Evolutionary conservation across 2,888 invertebrate species (phyloP).

Genomic region (Mantis religiosa): DNA sequence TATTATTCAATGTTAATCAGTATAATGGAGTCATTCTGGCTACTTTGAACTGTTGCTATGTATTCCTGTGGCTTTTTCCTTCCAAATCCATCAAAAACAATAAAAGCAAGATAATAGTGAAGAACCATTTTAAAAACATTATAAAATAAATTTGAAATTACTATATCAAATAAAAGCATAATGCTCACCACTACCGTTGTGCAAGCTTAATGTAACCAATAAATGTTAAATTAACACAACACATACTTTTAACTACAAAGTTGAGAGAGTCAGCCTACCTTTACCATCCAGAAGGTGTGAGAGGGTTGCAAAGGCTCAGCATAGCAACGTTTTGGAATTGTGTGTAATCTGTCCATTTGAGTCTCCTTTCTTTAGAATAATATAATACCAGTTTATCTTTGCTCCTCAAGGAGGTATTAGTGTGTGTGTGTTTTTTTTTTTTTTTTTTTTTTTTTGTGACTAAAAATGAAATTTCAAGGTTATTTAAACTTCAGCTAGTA

Average conservation of each 20-base stretch:
- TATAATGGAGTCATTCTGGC: no score
- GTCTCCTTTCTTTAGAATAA: background rate
- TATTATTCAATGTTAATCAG: no score
- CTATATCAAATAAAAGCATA: background rate
- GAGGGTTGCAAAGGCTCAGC: slow-evolving; percentile 24
- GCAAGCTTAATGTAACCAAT: background rate
- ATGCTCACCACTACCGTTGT: background rate
- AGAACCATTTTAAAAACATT: background rate
- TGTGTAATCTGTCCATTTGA: slow-evolving; percentile 5
- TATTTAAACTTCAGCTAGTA: background rate
- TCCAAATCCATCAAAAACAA: background rate
- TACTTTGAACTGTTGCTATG: background rate
- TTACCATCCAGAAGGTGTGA: slow-evolving; percentile 20
- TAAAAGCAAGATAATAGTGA: background rate
- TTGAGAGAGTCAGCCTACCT: slow-evolving; percentile 25
- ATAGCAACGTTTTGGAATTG: slow-evolving; percentile 20
- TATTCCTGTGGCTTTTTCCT: background rate
- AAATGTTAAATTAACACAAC: background rate
- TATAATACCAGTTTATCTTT: background rate
- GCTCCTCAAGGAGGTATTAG: background rate
- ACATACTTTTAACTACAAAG: slow-evolving; percentile 18
- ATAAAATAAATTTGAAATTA: background rate
- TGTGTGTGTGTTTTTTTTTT: no score
- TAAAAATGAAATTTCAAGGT: no score
- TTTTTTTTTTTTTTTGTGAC: no score